Percentiles rank a stretch among this genome's conserved stretches.
Conservation (phyloP, 2,113 vertebrate genomes). For the Fulmarus glacialis region DNA sequence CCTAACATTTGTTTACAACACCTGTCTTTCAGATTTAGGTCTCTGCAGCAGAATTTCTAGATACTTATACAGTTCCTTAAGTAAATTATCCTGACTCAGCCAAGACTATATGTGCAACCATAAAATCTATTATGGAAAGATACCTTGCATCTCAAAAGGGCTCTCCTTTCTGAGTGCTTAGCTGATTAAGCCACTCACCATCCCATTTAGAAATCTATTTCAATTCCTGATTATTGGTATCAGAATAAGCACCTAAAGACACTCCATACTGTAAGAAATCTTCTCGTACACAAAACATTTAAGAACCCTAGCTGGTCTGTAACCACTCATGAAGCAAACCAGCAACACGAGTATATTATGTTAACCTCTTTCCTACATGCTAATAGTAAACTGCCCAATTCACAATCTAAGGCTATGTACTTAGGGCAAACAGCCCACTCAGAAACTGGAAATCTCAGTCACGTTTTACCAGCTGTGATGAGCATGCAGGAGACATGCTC, state of each 20-base stretch:
- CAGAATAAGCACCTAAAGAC: neutral
- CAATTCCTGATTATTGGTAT: neutral
- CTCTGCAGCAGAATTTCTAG: neutral
- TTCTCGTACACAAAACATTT: neutral
- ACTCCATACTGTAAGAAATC: neutral
- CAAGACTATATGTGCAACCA: neutral
- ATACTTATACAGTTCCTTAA: neutral
- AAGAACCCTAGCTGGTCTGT: neutral
- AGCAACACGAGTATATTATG: neutral
- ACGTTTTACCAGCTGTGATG: neutral
- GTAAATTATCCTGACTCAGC: neutral
- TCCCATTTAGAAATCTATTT: neutral
- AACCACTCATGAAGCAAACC: neutral
- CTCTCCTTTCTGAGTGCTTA: neutral
- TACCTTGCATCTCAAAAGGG: neutral
- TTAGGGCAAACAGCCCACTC: neutral
- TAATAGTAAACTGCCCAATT: neutral
- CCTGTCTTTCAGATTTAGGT: neutral
- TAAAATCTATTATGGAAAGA: neutral
- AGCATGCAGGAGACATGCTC: neutral
- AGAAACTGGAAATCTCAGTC: neutral
- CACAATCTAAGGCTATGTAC: rapidly evolving
- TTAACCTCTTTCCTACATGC: neutral
- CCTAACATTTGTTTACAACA: neutral
- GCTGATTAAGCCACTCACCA: neutral